Conservation (phyloP, 2,888 invertebrate species). For the Marronus borbonicus region DNA sequence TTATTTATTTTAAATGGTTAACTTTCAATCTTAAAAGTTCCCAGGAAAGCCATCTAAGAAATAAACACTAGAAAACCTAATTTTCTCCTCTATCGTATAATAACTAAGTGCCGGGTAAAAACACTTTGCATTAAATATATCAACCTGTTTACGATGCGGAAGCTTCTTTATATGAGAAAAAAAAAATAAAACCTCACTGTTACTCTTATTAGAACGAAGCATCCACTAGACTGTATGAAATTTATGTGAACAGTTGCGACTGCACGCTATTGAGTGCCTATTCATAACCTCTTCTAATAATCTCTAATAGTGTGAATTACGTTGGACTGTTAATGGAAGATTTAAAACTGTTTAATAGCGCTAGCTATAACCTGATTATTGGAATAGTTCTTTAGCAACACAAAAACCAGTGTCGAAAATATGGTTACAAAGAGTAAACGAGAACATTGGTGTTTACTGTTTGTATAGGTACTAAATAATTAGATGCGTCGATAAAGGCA, state of each 20-base stretch:
- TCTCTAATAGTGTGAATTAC: neutral
- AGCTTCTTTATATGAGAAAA: no score
- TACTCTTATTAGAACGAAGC: neutral
- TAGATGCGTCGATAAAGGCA: neutral
- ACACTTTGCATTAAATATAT: no score
- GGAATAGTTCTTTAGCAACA: neutral
- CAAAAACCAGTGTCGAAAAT: neutral
- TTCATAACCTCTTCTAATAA: neutral
- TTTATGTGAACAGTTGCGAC: conserved; percentile 10
- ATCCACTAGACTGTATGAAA: conserved; percentile 3
- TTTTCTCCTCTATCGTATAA: no score
- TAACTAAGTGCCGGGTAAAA: no score
- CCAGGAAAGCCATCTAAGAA: no score
- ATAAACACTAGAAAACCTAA: no score
- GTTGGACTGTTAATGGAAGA: neutral
- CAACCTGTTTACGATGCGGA: no score
- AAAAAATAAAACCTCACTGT: neutral
- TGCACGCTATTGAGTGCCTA: neutral
- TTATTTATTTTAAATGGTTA: no score
- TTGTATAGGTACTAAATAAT: neutral
- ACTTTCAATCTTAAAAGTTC: no score
- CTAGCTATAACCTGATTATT: conserved; percentile 1
- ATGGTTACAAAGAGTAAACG: neutral
- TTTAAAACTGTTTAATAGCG: neutral
- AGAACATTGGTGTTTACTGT: neutral